Percentiles rank a stretch among this genome's conserved stretches.
Evolutionary conservation across 2,797 vertebrate genomes (phyloP).

Genomic region (Echiichthys vipera): DNA sequence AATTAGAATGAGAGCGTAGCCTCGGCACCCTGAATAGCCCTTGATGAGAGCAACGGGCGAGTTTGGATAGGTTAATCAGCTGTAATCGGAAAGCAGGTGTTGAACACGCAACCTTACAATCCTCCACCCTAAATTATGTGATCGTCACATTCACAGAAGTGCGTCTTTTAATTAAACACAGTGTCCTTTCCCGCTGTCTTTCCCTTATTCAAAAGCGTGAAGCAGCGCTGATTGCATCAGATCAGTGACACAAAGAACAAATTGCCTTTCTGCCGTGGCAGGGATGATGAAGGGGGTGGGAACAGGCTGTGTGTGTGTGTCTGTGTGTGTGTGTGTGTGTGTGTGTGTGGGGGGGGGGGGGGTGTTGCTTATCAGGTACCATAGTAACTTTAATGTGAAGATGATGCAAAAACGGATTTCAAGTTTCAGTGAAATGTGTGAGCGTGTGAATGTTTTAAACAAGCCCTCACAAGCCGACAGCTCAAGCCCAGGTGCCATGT

Average conservation of each 20-base stretch:
- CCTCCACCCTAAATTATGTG: slow-evolving; percentile 64
- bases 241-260: slow-evolving; percentile 79
- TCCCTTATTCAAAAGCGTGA: slow-evolving; percentile 72
- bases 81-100: slow-evolving; percentile 77
- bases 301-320: slow-evolving; percentile 16
- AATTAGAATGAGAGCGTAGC: slow-evolving; percentile 68
- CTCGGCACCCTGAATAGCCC: slow-evolving; percentile 69
- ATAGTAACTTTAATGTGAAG: slow-evolving; percentile 56
- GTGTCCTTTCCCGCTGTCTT: slow-evolving; percentile 60
- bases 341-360: neutral
- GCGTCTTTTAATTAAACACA: slow-evolving; percentile 76
- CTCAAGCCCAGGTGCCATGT: neutral
- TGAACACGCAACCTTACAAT: slow-evolving; percentile 63
- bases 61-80: slow-evolving; percentile 79
- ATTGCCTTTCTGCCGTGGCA: slow-evolving; percentile 76
- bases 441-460: slow-evolving; percentile 3
- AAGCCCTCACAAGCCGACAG: neutral
- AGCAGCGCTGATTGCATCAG: slow-evolving; percentile 79
- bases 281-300: slow-evolving; percentile 65
- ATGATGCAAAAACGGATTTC: slow-evolving; percentile 43
- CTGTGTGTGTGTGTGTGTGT: neutral
- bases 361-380: slow-evolving; percentile 60
- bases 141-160: slow-evolving; percentile 69
- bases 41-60: slow-evolving; percentile 68
- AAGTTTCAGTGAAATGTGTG: slow-evolving; percentile 25